A percentile compares a stretch with the other conserved stretches of the same genome.
These are phyloP conservation scores for Agelaius phoeniceus DNA, from an alignment of 2,113 vertebrate species.

Conservation along the genomic window DNA sequence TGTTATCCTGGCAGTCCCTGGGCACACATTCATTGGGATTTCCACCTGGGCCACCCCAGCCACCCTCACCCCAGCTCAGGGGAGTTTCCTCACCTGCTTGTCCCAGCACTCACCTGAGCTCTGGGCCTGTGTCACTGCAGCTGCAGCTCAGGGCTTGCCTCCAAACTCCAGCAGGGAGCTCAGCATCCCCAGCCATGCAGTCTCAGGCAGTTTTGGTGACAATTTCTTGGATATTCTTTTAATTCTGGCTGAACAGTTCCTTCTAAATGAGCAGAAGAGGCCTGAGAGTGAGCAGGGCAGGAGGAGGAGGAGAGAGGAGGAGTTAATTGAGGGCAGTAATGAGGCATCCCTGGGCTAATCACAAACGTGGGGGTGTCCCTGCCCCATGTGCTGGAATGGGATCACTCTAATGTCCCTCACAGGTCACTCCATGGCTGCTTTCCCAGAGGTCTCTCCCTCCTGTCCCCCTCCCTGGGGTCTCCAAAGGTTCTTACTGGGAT, in stretches of 20 bases:
- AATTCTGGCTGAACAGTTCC: not conserved
- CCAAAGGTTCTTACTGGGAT: rapidly evolving
- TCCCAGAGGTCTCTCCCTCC: not conserved
- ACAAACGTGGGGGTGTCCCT: not conserved
- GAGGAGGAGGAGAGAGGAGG: not conserved
- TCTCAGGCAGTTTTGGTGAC: rapidly evolving
- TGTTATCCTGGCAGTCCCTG: too few species aligned
- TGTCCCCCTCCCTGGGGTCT: not conserved
- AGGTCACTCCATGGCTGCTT: not conserved
- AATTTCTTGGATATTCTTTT: rapidly evolving
- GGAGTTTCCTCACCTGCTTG: too few species aligned
- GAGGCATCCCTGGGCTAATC: not conserved
- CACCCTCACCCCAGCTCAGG: too few species aligned
- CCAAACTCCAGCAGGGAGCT: rapidly evolving
- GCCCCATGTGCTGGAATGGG: not conserved
- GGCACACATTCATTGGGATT: not conserved
- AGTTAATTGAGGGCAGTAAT: not conserved
- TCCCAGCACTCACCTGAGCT: not conserved
- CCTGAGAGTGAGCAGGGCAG: not conserved
- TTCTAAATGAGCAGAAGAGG: not conserved
- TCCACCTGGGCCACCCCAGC: not conserved
- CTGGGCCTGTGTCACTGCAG: rapidly evolving
- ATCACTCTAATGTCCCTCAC: not conserved
- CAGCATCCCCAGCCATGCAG: rapidly evolving
- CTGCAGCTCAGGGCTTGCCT: too few species aligned